Percentiles rank a stretch among this genome's conserved stretches.
Conservation (phyloP, 2,113 vertebrate genomes). For the Fulmarus glacialis region DNA sequence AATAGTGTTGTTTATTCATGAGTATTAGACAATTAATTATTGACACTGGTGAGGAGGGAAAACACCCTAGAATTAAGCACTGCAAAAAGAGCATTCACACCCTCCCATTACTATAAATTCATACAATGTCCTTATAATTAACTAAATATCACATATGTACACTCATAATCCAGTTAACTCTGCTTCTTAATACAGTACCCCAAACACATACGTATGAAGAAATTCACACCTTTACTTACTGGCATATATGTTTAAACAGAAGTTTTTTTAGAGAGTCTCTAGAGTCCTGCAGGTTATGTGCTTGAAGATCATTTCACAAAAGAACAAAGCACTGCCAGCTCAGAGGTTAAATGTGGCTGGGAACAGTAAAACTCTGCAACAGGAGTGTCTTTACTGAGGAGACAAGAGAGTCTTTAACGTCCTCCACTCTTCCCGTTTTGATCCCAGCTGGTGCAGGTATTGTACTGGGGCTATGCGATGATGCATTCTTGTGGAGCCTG, state of each 20-base stretch:
- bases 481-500: not conserved
- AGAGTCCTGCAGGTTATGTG: not conserved
- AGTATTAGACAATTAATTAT: not conserved
- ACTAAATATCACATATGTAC: not conserved
- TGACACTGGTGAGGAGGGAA: not conserved
- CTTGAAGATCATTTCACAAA: not conserved
- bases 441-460: not conserved
- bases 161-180: not conserved
- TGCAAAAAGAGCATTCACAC: not conserved
- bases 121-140: not conserved
- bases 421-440: not conserved
- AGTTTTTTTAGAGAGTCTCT: not conserved
- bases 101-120: not conserved
- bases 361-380: not conserved
- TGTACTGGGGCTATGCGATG: accelerated
- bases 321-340: not conserved
- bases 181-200: not conserved
- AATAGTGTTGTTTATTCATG: not conserved
- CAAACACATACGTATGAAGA: not conserved
- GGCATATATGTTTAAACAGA: not conserved
- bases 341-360: not conserved
- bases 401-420: not conserved
- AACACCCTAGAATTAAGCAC: not conserved
- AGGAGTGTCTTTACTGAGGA: not conserved
- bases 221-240: not conserved